A percentile compares a stretch with the other conserved stretches of the same genome.
Evolutionary conservation across 2,888 invertebrate genomes (phyloP).

Genomic region (Torymus texanus): DNA sequence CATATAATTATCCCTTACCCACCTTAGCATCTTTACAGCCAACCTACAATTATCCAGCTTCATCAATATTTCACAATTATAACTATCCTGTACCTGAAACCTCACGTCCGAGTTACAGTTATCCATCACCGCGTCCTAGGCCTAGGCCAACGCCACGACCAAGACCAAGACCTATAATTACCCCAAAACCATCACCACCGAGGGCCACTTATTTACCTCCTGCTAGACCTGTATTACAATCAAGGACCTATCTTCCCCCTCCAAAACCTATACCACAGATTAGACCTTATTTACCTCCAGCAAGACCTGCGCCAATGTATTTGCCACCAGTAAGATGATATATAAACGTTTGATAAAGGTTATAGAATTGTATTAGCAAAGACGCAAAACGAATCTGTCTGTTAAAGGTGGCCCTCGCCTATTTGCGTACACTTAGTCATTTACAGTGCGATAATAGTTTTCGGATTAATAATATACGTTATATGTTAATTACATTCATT

Average conservation of each 20-base stretch:
- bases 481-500: not conserved
- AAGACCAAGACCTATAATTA: constrained; percentile 53
- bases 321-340: constrained; percentile 55
- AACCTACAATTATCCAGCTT: too few species aligned
- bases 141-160: constrained; percentile 37
- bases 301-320: constrained; percentile 51
- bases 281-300: constrained; percentile 32
- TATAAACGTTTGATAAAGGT: too few species aligned
- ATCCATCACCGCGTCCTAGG: constrained; percentile 43
- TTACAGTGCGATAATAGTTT: too few species aligned
- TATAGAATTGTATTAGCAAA: too few species aligned
- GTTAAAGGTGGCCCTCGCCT: too few species aligned
- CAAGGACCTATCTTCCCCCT: constrained; percentile 35
- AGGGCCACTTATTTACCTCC: constrained; percentile 55
- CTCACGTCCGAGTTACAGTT: not conserved
- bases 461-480: too few species aligned
- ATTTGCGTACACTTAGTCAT: too few species aligned
- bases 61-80: too few species aligned
- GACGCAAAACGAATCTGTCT: too few species aligned
- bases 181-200: constrained; percentile 48
- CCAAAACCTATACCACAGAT: constrained; percentile 28
- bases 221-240: constrained; percentile 50
- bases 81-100: too few species aligned
- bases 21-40: too few species aligned
- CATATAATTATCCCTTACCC: too few species aligned